Evolutionary conservation across 2,113 vertebrate genomes (phyloP), one percentile per base, ranked within the genome.

Genomic region (Carassius gibelio): DNA sequence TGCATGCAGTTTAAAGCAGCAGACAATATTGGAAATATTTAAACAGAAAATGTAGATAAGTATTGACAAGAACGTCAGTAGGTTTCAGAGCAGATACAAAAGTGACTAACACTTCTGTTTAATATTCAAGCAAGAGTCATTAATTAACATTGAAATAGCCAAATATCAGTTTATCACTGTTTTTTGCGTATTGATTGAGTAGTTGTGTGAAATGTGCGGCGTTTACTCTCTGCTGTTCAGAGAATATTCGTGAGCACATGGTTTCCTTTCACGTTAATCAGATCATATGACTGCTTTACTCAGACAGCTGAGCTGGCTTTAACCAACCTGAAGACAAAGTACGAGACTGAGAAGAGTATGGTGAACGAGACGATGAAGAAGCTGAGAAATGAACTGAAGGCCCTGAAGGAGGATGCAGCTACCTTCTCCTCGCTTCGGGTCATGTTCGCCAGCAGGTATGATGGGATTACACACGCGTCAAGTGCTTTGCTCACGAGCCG

Each of bases 341-440:
- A 95, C 8, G 95, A 96, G 89, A 94, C 94, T 0, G 96, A 96
- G 92, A 96, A 96, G 91, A 90, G 92, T 83, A 90, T 96, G 90
- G 94, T 96, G 89, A 94, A 95, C 0, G 96, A 96, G 88, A 96
- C 95, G 2, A 48, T 48, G 45, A 48, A 0, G 45, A 48, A 48
- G 45, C 45, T 48, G 45, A 48, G 45, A 13, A 96, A 96, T 2
- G 96, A 96, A 89, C 93, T 96, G 4, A 96, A 96, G 84, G 94
- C 94, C 13, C 89, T 96, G 81, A 96, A 96, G 90, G 96, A 96
- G 87, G 96, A 96, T 7, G 95, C 96, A 0, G 95, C 95, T 69
- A 96, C 95, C 8, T 96, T 96, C 90, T 96, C 95, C 9, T 96
- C 96, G 0, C 92, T 96, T 19, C 88, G 96, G 19, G 94, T 96